Conservation (phyloP, 2,797 vertebrate genomes). For the Chelonia mydas region DNA sequence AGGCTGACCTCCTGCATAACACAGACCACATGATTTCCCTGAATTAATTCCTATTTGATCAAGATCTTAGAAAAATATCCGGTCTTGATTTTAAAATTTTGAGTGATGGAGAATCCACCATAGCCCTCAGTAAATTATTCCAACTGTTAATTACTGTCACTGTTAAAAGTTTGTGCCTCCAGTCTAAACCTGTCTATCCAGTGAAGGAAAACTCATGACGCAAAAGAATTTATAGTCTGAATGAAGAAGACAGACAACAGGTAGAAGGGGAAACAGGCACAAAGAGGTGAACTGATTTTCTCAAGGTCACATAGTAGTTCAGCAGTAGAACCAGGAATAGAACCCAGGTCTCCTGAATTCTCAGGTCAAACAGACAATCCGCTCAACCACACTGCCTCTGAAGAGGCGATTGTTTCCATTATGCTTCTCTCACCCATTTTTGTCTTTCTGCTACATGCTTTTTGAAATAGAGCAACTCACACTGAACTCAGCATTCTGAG, state of each 20-base stretch:
- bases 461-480: not conserved
- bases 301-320: not conserved
- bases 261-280: not conserved
- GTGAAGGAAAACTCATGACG: not conserved
- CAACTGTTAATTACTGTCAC: not conserved
- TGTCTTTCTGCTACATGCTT: not conserved
- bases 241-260: not conserved
- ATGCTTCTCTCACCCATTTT: not conserved
- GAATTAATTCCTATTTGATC: not conserved
- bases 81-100: not conserved
- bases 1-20: not conserved
- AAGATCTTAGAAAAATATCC: not conserved
- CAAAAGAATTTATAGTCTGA: not conserved
- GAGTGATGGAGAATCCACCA: not conserved
- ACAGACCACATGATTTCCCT: not conserved
- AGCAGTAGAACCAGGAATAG: not conserved
- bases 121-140: not conserved
- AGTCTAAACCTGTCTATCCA: not conserved
- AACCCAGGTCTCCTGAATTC: accelerated
- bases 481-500: not conserved
- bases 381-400: not conserved
- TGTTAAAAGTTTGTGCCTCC: not conserved
- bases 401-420: not conserved
- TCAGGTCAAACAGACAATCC: not conserved
- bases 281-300: not conserved